Percentiles rank a stretch among this genome's conserved stretches.
phyloP scores from a whole-genome alignment of 2,888 invertebrate species.

The Melanotus villosus region DNA sequence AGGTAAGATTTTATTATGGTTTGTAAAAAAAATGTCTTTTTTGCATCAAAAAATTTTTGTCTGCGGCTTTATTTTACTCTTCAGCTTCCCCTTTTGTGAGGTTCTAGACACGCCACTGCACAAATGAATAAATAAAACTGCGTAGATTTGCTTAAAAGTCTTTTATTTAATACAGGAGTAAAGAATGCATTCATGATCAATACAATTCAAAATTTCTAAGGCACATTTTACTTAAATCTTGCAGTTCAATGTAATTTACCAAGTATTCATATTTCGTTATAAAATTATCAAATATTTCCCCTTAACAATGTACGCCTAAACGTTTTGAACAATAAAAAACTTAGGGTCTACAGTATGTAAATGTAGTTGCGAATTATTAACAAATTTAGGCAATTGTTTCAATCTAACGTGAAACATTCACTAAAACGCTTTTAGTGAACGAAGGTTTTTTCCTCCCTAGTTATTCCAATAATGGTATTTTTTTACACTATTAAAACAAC shows the following conservation, averaged over 20 bases:
- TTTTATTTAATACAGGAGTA: conserved; percentile 43
- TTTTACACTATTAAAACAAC: no score
- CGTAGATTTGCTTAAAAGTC: conserved; percentile 22
- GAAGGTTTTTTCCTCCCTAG: no score
- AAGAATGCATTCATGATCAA: conserved; percentile 29
- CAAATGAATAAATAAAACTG: no score
- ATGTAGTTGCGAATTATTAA: background rate
- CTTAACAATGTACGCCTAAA: conserved; percentile 9
- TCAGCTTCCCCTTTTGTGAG: no score
- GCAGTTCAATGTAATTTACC: background rate
- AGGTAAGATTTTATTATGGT: no score
- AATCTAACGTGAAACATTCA: no score
- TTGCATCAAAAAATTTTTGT: no score
- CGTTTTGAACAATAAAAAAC: background rate
- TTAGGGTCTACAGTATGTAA: background rate
- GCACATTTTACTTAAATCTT: conserved; percentile 35
- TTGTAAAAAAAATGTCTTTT: no score
- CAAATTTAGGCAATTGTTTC: conserved; percentile 2
- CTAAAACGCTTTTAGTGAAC: no score
- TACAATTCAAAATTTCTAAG: conserved; percentile 38
- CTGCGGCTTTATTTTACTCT: no score
- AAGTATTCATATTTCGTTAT: conserved; percentile 2
- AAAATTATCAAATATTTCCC: conserved; percentile 18
- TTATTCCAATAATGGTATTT: no score
- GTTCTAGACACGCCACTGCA: no score